A percentile compares a stretch with the other conserved stretches of the same genome.
These are phyloP conservation scores for Ambastaia sidthimunki DNA, from an alignment of 2,797 vertebrate species.

Conservation along the genomic window DNA sequence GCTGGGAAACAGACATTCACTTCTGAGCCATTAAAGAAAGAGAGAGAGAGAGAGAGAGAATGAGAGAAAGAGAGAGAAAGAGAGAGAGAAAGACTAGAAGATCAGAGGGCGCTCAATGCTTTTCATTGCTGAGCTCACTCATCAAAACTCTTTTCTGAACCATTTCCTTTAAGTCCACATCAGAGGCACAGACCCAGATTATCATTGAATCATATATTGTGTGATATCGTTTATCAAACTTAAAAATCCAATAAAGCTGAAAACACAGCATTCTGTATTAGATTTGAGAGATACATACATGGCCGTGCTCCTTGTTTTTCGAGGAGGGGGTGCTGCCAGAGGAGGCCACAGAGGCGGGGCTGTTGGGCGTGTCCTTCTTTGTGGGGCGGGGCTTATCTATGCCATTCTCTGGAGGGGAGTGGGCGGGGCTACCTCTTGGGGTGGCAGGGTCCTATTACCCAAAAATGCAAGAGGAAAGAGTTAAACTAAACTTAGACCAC, in stretches of 20 bases:
- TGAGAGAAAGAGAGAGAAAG: too few species aligned
- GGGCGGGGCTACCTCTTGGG: conserved; percentile 92
- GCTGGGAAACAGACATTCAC: conserved; percentile 69
- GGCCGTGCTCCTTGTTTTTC: conserved; percentile 99
- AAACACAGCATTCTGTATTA: neutral
- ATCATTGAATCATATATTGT: neutral
- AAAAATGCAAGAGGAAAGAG: conserved; percentile 9
- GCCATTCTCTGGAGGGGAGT: conserved; percentile 96
- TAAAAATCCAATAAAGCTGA: neutral
- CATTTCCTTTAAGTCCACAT: conserved; percentile 32
- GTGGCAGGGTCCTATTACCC: conserved; percentile 90
- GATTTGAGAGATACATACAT: conserved; percentile 81
- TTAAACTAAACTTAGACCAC: neutral
- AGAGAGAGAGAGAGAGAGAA: conserved; percentile 61
- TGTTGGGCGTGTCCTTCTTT: conserved; percentile 98
- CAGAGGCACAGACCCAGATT: conserved; percentile 10
- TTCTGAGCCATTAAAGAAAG: conserved; percentile 73
- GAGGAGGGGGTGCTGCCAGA: conserved; percentile 98
- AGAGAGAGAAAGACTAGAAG: conserved; percentile 54
- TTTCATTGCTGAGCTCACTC: conserved; percentile 66
- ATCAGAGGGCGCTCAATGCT: conserved; percentile 60
- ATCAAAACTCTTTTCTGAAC: conserved; percentile 54
- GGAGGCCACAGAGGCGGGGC: conserved; percentile 95
- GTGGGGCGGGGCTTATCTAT: conserved; percentile 94
- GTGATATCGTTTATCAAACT: neutral